These are phyloP conservation scores for Anarrhichthys ocellatus DNA, from an alignment of 2,113 vertebrate species.

Conservation along the genomic window DNA sequence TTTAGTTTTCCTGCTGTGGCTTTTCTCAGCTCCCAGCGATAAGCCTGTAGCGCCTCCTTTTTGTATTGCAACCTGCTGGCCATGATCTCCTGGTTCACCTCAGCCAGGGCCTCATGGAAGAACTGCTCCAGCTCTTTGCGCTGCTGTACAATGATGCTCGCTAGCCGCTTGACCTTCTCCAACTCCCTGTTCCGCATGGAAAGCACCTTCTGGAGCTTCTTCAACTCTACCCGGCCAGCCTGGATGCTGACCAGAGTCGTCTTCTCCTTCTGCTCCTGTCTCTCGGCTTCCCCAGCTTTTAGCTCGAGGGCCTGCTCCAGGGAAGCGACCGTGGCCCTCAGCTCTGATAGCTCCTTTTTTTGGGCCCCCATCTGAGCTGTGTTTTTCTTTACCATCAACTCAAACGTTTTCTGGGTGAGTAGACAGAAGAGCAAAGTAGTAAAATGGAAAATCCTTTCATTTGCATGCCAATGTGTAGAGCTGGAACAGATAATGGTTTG, in stretches of 20 bases:
- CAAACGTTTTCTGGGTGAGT: conserved; percentile 82
- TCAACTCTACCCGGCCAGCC: conserved; percentile 79
- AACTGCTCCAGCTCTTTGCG: conserved; percentile 88
- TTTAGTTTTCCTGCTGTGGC: conserved; percentile 82
- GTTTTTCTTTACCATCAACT: conserved; percentile 83
- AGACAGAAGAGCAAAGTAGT: conserved; percentile 17
- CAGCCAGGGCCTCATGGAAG: conserved; percentile 85
- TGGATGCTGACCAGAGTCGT: conserved; percentile 66
- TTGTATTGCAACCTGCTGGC: conserved; percentile 82
- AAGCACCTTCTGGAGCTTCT: conserved; percentile 85
- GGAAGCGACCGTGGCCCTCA: conserved; percentile 78
- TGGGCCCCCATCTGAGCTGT: conserved; percentile 80
- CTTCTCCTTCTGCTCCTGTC: conserved; percentile 65
- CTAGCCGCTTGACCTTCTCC: conserved; percentile 84
- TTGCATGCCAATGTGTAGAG: conserved; percentile 14
- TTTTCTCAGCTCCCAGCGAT: conserved; percentile 82
- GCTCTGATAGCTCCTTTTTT: conserved; percentile 76
- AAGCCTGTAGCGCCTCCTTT: conserved; percentile 83
- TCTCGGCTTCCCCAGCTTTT: conserved; percentile 74
- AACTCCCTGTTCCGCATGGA: conserved; percentile 86
- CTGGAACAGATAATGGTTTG: conserved; percentile 36
- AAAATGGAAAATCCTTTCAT: conserved; percentile 10
- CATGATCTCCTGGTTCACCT: conserved; percentile 87
- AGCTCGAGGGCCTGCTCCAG: conserved; percentile 80
- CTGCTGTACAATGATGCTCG: conserved; percentile 83